These are phyloP conservation scores for Capitella teleta DNA, from an alignment of 1,140 invertebrate genomes.

Conservation along the genomic window DNA sequence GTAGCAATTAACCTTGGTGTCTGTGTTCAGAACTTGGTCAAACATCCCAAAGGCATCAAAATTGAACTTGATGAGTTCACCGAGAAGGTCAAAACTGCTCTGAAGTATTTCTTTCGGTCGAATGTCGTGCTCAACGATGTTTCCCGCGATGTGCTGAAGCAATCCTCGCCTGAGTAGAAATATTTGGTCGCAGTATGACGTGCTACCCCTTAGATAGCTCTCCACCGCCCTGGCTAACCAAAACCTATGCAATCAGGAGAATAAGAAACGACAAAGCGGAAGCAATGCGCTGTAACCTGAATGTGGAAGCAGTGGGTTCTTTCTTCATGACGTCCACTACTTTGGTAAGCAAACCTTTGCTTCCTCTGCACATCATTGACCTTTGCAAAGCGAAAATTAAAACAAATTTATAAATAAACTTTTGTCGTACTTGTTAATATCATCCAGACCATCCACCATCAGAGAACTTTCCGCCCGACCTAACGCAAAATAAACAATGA, in stretches of 20 bases:
- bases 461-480: constrained; percentile 10
- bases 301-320: constrained; percentile 41
- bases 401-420: neutral
- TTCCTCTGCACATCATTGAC: constrained; percentile 38
- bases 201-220: constrained; percentile 43
- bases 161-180: constrained; percentile 43
- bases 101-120: constrained; percentile 45
- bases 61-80: constrained; percentile 46
- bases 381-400: constrained; percentile 16
- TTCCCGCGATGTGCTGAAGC: constrained; percentile 40
- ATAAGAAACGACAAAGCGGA: constrained; percentile 8
- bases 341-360: constrained; percentile 38
- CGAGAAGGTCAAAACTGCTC: constrained; percentile 46
- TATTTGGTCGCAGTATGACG: constrained; percentile 44
- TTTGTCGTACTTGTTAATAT: constrained; percentile 32
- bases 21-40: constrained; percentile 32
- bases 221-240: constrained; percentile 46
- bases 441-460: constrained; percentile 25
- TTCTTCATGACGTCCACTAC: constrained; percentile 45
- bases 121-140: constrained; percentile 39
- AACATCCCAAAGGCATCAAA: constrained; percentile 42
- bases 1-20: neutral
- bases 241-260: too few relatives aligned
- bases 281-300: too few relatives aligned
- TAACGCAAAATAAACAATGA: neutral